phyloP scores from a whole-genome alignment of 2,888 invertebrate species.

The Rhagium mordax region DNA sequence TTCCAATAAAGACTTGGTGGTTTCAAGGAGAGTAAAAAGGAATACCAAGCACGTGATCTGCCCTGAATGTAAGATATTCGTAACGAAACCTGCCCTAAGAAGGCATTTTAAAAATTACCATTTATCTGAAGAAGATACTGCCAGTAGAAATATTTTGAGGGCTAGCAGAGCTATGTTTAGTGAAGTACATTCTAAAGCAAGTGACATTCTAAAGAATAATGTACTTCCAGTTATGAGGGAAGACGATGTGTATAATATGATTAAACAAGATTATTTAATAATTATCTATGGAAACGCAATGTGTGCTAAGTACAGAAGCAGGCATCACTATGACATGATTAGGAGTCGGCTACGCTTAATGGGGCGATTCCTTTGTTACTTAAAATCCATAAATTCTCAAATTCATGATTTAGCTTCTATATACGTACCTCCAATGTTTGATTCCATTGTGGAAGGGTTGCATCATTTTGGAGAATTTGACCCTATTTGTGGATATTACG shows the following conservation, averaged over 20 bases:
- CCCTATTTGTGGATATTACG: background rate
- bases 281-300: constrained; percentile 1
- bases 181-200: background rate
- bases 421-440: background rate
- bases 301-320: constrained; percentile 3
- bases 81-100: background rate
- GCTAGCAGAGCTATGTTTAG: background rate
- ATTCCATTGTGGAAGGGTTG: background rate
- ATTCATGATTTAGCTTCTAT: background rate
- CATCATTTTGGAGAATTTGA: background rate
- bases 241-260: background rate
- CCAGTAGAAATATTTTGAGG: background rate
- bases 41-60: background rate
- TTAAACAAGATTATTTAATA: background rate
- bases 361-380: background rate
- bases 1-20: background rate
- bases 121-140: background rate
- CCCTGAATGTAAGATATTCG: background rate
- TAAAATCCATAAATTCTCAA: background rate
- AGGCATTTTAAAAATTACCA: background rate
- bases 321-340: constrained; percentile 13
- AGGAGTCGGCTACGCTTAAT: background rate
- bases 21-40: background rate
- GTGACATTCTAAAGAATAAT: background rate
- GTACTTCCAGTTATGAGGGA: background rate